phyloP scores from a whole-genome alignment of 2,888 invertebrate species.

The Caenorhabditis virilis region DNA sequence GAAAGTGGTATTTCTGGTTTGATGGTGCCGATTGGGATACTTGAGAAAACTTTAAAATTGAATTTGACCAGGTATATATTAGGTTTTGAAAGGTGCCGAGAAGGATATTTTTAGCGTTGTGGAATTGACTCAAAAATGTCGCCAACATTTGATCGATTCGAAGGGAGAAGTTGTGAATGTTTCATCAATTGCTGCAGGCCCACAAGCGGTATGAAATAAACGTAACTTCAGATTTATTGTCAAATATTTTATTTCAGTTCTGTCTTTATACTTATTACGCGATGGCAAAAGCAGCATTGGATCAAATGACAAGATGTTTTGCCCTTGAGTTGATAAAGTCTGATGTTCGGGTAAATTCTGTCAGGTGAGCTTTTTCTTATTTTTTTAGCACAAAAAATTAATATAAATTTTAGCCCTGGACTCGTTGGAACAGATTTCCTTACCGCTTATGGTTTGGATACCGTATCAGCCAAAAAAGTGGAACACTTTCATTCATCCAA shows the following conservation, averaged over 20 bases:
- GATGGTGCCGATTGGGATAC: constrained; percentile 4
- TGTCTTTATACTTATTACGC: constrained; percentile 13
- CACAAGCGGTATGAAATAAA: constrained; percentile 20
- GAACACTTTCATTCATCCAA: background rate
- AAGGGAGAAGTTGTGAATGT: constrained; percentile 30
- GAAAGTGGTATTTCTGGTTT: constrained; percentile 7
- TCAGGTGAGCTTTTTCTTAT: constrained; percentile 15
- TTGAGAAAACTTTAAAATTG: constrained; percentile 8
- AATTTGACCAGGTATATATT: constrained; percentile 16
- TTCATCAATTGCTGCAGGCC: constrained; percentile 25
- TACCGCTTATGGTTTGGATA: too few species aligned
- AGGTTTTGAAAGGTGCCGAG: too few species aligned
- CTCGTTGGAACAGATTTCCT: too few species aligned
- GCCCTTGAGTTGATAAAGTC: constrained; percentile 8
- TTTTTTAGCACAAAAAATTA: constrained; percentile 13
- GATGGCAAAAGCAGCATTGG: constrained; percentile 21
- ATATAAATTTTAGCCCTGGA: too few species aligned
- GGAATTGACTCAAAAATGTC: constrained; percentile 19
- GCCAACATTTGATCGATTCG: constrained; percentile 13
- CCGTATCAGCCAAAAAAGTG: too few species aligned
- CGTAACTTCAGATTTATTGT: background rate
- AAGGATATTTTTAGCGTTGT: constrained; percentile 30
- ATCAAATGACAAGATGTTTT: constrained; percentile 24
- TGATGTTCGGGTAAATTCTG: constrained; percentile 9
- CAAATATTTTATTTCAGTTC: constrained; percentile 1